Evolutionary conservation across 2,888 invertebrate species (phyloP).

Genomic region (Arge pagana): DNA sequence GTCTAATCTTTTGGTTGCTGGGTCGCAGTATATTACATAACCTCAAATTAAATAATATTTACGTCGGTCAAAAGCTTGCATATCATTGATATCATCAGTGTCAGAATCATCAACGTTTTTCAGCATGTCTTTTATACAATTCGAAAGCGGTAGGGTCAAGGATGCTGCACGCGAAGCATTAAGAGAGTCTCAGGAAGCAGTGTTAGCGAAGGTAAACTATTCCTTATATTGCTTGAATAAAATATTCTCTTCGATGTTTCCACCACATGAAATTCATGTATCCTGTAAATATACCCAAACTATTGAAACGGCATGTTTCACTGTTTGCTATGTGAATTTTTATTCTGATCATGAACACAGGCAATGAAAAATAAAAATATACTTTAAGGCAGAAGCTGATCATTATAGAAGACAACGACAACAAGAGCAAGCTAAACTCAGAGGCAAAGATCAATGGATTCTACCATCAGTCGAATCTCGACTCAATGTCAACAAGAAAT

Average conservation of each 20-base stretch:
- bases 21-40: too few species aligned
- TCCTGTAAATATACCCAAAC: too few species aligned
- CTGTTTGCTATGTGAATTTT: neutral
- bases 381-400: conserved; percentile 37
- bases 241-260: neutral
- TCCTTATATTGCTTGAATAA: neutral
- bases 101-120: too few species aligned
- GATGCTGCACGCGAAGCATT: conserved; percentile 39
- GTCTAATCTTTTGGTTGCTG: too few species aligned
- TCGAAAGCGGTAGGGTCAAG: conserved; percentile 42
- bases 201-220: conserved; percentile 39
- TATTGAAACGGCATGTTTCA: neutral
- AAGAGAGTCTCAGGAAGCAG: conserved; percentile 38
- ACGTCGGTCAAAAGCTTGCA: too few species aligned
- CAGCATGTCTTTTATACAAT: conserved; percentile 43
- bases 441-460: conserved; percentile 56
- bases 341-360: neutral
- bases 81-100: too few species aligned
- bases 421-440: conserved; percentile 36
- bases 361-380: neutral
- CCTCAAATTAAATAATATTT: too few species aligned
- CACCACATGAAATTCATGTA: neutral
- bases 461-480: conserved; percentile 53
- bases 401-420: conserved; percentile 32
- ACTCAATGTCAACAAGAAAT: conserved; percentile 24